These are phyloP conservation scores for Watersipora subatra DNA, from an alignment of 1,140 invertebrate genomes.

Conservation along the genomic window DNA sequence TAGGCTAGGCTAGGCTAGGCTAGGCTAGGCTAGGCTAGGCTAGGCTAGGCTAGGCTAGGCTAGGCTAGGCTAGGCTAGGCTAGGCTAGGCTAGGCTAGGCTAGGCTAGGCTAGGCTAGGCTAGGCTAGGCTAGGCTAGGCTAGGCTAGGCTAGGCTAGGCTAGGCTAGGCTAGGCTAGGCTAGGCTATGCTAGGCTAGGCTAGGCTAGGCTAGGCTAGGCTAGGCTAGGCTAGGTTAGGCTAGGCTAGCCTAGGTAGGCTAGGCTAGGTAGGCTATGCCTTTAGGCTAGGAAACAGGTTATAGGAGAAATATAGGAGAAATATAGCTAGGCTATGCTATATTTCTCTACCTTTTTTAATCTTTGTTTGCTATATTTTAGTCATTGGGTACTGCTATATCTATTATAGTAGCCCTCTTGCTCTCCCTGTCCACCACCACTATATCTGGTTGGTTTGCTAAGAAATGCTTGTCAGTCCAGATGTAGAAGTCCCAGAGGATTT, in stretches of 20 bases:
- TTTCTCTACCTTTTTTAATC: no score
- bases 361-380: no score
- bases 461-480: no score
- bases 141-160: not conserved
- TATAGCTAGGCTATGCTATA: no score
- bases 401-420: no score
- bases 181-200: not conserved
- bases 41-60: not conserved
- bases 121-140: not conserved
- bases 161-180: not conserved
- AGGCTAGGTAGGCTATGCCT: no score
- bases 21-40: not conserved
- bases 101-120: not conserved
- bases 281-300: no score
- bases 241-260: not conserved
- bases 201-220: not conserved
- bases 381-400: no score
- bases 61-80: not conserved
- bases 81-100: not conserved
- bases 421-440: no score
- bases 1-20: not conserved
- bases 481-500: no score
- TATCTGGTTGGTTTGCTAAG: no score
- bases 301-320: no score
- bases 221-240: not conserved